Evolutionary conservation across 2,888 invertebrate species (phyloP).

Genomic region (Margaritifera margaritifera): DNA sequence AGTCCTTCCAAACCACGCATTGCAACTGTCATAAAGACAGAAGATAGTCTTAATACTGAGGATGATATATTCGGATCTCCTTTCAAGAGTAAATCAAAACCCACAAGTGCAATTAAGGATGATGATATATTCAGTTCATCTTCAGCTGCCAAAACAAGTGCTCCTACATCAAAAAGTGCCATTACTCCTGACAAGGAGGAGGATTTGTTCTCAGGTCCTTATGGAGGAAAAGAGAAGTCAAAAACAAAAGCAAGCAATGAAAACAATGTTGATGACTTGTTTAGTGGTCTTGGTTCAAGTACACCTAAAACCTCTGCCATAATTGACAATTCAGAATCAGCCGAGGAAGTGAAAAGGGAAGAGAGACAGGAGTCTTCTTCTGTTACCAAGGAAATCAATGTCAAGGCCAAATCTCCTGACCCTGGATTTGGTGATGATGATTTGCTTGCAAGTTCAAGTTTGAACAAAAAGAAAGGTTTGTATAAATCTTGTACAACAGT

Average conservation of each 20-base stretch:
- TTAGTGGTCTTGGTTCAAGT: constrained; percentile 19
- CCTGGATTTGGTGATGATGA: too few species aligned
- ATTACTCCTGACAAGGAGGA: constrained; percentile 15
- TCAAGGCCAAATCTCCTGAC: too few species aligned
- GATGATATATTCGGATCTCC: constrained; percentile 33
- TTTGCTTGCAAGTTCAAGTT: constrained; percentile 28
- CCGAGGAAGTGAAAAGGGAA: constrained; percentile 3
- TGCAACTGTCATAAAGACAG: constrained; percentile 14
- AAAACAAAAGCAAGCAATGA: constrained; percentile 15
- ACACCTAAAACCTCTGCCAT: constrained; percentile 19
- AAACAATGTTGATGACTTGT: constrained; percentile 18
- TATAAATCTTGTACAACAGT: background rate
- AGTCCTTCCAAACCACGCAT: constrained; percentile 13
- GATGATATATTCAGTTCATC: constrained; percentile 23
- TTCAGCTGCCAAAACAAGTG: background rate
- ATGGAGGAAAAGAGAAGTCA: constrained; percentile 6
- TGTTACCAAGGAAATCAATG: too few species aligned
- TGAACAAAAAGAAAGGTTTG: constrained; percentile 34
- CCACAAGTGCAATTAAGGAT: constrained; percentile 18
- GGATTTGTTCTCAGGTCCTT: constrained; percentile 34
- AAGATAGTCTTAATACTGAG: constrained; percentile 12
- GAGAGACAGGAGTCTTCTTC: constrained; percentile 1
- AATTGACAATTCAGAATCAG: constrained; percentile 1
- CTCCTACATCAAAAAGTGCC: constrained; percentile 10
- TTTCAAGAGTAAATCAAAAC: constrained; percentile 9